Base-by-base conservation (phyloP, 2,888 invertebrate genomes). In the Willowsia nigromaculata region DNA sequence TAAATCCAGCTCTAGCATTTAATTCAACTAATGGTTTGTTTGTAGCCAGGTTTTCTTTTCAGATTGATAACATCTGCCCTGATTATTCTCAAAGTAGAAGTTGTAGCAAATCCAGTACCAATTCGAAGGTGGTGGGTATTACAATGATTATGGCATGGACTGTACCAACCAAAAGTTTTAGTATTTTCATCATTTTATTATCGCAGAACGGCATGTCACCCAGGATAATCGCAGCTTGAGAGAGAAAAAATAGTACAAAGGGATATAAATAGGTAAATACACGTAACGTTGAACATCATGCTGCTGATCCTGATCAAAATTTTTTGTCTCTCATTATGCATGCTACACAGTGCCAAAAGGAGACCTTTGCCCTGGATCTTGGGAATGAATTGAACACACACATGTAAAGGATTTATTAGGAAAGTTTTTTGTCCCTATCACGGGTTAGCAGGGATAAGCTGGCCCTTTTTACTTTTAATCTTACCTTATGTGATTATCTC, bases 401-500 rank as follows among this genome's bases (percentile, higher is more conserved):
- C 80, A 86, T 86, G 86, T 33, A 78, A 65, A 47, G 80, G 86
- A 86, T 86, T 86, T 80, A 68, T 80, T 56, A 53, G 47, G 18
- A 50, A 33, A 27, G 33, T 62, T 71, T 62, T 80, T 86, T 85
- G 85, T 85, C 50, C 78, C 7, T 33, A 43, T 62, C 78, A 27
- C 40, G 78, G 85, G 85, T 76, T 85, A 85, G 78, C 40, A 9
- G 80, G 86, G 86, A 86, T 86, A 86, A 86, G 86, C 86, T 74
- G 78, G 59, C 47, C 84, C 76, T 85, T 86, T 53, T 76, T 76
- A 50, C 74, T 47, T 76, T 86, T 86, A 86, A 86, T 86, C 86
- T 80, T 59, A 80, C 86, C 86, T 86, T 86, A 80, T 80, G 86
- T 80, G 68, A 80, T 86, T 80, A 86, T 47, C 80, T 53, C 18